Conservation (phyloP, 2,797 vertebrate genomes). For the Hoplostethus atlanticus region DNA sequence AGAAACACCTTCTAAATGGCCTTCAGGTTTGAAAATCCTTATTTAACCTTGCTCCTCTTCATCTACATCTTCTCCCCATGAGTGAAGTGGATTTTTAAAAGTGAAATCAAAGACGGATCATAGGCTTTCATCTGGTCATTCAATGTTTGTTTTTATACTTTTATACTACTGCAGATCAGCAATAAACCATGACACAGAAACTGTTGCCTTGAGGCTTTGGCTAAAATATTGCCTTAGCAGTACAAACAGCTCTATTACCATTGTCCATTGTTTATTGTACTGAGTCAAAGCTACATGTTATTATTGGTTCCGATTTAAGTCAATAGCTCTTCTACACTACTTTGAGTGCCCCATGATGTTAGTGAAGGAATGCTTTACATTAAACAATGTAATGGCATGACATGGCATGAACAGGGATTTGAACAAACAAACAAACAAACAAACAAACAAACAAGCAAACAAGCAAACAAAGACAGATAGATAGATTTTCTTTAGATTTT, state of each 20-base stretch:
- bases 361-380: constrained; percentile 1
- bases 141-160: background rate
- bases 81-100: too few relatives aligned
- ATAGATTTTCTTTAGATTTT: background rate
- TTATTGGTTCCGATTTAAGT: constrained; percentile 2
- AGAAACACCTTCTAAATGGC: too few relatives aligned
- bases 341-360: background rate
- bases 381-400: background rate
- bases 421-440: background rate
- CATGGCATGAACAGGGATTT: too few relatives aligned
- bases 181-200: background rate
- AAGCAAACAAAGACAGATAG: too few relatives aligned
- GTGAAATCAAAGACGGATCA: background rate
- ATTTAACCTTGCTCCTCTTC: too few relatives aligned
- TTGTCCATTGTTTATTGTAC: constrained; percentile 19
- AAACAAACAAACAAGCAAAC: background rate
- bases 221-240: background rate
- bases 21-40: too few relatives aligned
- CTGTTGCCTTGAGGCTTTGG: background rate
- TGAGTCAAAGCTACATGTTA: background rate
- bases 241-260: background rate
- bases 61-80: too few relatives aligned
- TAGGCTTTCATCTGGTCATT: background rate
- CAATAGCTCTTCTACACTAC: background rate
- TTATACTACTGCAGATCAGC: background rate